phyloP scores from a whole-genome alignment of 1,140 invertebrate genomes.

The Nasonia longicornis region DNA sequence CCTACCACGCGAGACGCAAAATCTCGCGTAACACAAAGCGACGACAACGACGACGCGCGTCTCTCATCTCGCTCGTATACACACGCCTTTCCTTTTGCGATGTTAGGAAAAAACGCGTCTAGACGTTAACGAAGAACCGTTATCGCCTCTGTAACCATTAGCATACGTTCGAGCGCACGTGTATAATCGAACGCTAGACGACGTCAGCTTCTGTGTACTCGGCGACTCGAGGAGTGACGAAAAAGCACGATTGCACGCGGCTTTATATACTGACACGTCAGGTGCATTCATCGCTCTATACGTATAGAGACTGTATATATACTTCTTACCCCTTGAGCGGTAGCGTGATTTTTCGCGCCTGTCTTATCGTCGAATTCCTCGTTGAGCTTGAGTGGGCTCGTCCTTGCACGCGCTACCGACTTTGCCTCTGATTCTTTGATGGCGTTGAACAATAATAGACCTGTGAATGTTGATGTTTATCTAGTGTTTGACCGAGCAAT shows the following conservation, averaged over 20 bases:
- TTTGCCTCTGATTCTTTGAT: background rate
- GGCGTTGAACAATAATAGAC: background rate
- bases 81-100: background rate
- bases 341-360: background rate
- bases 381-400: slow-evolving; percentile 50
- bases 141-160: slow-evolving; percentile 23
- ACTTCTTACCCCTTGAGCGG: background rate
- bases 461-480: background rate
- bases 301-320: background rate
- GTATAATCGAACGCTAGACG: background rate
- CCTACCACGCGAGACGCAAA: background rate
- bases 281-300: background rate
- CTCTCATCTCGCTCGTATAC: background rate
- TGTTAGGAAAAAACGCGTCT: background rate
- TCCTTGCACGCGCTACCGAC: slow-evolving; percentile 48
- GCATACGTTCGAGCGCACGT: background rate
- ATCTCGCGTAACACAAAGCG: background rate
- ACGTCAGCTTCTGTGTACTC: background rate
- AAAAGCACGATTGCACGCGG: background rate
- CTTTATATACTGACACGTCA: slow-evolving; percentile 2
- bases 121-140: background rate
- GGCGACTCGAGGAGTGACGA: background rate
- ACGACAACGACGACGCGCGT: background rate
- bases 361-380: slow-evolving; percentile 50
- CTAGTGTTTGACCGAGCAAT: background rate